A percentile compares a stretch with the other conserved stretches of the same genome.
Conservation (phyloP, 2,888 invertebrate genomes). For the Teleiodes luculella region DNA sequence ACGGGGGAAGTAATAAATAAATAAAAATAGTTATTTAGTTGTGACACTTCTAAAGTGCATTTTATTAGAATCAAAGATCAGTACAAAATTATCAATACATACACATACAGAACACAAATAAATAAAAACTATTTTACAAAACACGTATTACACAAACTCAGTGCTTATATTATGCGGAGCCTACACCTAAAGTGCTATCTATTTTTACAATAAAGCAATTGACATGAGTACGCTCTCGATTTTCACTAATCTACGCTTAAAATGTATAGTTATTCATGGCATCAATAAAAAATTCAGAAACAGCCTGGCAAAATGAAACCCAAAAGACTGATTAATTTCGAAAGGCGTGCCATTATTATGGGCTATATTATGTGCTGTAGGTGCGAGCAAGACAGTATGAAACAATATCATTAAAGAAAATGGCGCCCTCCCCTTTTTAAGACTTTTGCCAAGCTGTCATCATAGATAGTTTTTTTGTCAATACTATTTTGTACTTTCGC, state of each 20-base stretch:
- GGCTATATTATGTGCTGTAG: too few relatives aligned
- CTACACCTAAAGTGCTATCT: not conserved
- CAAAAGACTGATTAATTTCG: too few relatives aligned
- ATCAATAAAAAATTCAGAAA: not conserved
- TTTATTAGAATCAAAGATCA: slow-evolving; percentile 62
- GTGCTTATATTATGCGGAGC: slow-evolving; percentile 25
- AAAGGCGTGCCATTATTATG: too few relatives aligned
- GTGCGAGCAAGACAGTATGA: not conserved
- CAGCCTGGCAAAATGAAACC: too few relatives aligned
- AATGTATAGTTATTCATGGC: not conserved
- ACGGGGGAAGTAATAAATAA: slow-evolving; percentile 3
- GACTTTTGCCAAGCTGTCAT: too few relatives aligned
- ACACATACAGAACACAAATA: slow-evolving; percentile 48
- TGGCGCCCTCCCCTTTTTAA: too few relatives aligned
- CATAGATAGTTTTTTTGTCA: too few relatives aligned
- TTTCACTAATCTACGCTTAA: not conserved
- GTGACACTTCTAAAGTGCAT: slow-evolving; percentile 71
- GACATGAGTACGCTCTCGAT: not conserved
- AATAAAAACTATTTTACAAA: slow-evolving; percentile 44
- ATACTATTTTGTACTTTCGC: not conserved
- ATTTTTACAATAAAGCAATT: not conserved
- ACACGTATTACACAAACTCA: slow-evolving; percentile 35
- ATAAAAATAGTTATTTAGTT: slow-evolving; percentile 31
- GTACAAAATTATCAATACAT: slow-evolving; percentile 54
- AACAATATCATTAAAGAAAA: too few relatives aligned